Base-by-base conservation (phyloP, 2,888 invertebrate species). In the Heliconius ismenius region DNA sequence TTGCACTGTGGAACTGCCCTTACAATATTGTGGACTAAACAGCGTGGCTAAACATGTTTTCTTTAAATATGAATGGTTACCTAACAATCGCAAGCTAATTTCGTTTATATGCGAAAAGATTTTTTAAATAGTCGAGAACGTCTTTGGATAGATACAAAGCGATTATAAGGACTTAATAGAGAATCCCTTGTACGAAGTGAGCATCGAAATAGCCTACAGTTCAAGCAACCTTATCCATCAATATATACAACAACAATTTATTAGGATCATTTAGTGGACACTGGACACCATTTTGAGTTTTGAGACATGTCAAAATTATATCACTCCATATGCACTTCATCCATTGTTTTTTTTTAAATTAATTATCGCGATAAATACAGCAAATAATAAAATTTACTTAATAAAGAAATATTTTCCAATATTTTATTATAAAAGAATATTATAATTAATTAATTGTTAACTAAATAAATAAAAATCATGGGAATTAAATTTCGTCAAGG, bases 141-240 rank as follows among this genome's bases (percentile, higher is more conserved):
- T 88, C 83, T 83, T 86, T 89, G 88, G 88, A 89, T 91, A 90
- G 85, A 90, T 90, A 92, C 84, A 88, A 92, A 92, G 92, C 91
- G 86, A 88, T 90, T 88, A 90, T 89, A 87, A 92, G 92, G 93
- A 91, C 93, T 92, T 93, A 92, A 86, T 87, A 90, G 87, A 91
- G 90, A 89, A 91, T 92, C 91, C 92, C 92, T 93, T 93, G 92
- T 92, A 91, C 88, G 89, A 90, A 92, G 90, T 93, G 93, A 93
- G 93, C 93, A 92, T 91, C 88, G 87, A 89, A 89, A 87, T 91
- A 92, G 90, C 88, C 91, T 92, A 92, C 90, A 84, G 81, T 87
- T 88, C 89, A 93, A 92, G 93, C 93, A 86, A 89, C 85, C 89
- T 92, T 89, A 89, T 83, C 81, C 83, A 88, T 84, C 88, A 89